These are phyloP conservation scores for Squalus acanthias DNA, from an alignment of 2,797 vertebrate genomes.

Conservation along the genomic window DNA sequence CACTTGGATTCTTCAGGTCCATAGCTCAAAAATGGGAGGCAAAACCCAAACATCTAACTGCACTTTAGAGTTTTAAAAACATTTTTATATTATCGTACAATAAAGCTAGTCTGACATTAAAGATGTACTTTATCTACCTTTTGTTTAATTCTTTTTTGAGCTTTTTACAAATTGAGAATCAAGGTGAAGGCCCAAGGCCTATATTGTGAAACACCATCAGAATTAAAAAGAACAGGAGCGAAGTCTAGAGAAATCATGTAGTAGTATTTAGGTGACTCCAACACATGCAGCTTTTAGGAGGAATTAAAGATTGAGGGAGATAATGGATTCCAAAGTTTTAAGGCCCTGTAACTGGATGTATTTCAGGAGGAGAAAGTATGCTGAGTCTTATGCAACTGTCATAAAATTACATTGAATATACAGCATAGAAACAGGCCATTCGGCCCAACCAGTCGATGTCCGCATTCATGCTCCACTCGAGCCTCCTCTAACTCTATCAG, in stretches of 20 bases:
- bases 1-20: no score
- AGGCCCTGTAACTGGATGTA: no score
- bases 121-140: no score
- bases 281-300: background rate
- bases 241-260: background rate
- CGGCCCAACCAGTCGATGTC: background rate
- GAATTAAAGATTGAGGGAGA: background rate
- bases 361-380: no score
- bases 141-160: no score
- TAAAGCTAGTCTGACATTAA: no score
- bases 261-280: background rate
- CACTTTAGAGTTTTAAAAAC: background rate
- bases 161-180: no score
- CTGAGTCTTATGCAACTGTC: no score
- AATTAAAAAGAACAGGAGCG: background rate
- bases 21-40: background rate
- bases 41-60: background rate
- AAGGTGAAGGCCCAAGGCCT: no score
- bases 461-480: no score
- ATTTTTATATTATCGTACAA: background rate
- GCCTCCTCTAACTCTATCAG: background rate
- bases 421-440: background rate
- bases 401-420: no score
- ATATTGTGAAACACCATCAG: no score
- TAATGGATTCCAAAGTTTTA: background rate